Evolutionary conservation across 2,888 invertebrate genomes (phyloP).

Genomic region (Tachina grossa): DNA sequence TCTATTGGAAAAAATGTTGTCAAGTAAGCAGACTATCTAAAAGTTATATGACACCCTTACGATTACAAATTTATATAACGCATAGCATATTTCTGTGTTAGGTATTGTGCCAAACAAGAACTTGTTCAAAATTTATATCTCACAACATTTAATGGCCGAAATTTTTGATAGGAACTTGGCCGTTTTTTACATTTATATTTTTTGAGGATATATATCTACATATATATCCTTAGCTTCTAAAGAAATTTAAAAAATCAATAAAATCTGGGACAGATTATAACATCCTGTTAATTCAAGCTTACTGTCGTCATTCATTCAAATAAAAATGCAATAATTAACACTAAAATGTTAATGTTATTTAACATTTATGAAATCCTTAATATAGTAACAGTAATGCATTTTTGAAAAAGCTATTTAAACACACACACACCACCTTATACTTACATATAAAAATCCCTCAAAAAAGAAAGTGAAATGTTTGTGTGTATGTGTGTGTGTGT

Average conservation of each 20-base stretch:
- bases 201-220: background rate
- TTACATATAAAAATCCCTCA: background rate
- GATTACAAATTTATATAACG: too few species aligned
- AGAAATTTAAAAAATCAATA: constrained; percentile 79
- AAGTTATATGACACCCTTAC: too few species aligned
- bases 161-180: too few species aligned
- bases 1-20: too few species aligned
- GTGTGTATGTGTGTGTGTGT: constrained; percentile 22
- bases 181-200: too few species aligned
- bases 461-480: constrained; percentile 64
- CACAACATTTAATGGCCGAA: too few species aligned
- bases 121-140: too few species aligned
- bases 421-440: background rate
- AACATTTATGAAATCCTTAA: constrained; percentile 41
- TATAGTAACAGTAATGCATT: constrained; percentile 57
- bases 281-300: constrained; percentile 35
- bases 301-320: background rate
- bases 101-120: too few species aligned
- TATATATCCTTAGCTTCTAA: constrained; percentile 41
- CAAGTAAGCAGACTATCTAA: too few species aligned
- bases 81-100: too few species aligned
- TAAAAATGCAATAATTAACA: constrained; percentile 29
- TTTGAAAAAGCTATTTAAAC: constrained; percentile 21
- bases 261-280: constrained; percentile 80
- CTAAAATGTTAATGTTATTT: constrained; percentile 41